A percentile compares a stretch with the other conserved stretches of the same genome.
Conservation (phyloP, 2,113 vertebrate genomes). For the Halichoeres trimaculatus region DNA sequence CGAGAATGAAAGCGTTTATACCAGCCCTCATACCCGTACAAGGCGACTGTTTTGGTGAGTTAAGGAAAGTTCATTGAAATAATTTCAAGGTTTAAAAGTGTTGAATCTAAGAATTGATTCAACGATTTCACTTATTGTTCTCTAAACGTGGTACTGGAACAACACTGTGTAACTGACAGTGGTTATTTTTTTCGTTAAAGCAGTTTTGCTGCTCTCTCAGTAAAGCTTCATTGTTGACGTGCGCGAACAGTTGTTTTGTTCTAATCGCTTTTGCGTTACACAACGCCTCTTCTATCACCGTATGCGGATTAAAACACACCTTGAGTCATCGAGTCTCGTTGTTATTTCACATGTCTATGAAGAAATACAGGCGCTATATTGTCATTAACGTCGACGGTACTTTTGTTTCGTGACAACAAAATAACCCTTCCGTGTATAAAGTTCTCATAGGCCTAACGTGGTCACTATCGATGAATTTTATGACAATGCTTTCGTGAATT, state of each 20-base stretch:
- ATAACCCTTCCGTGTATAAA: conserved; percentile 1
- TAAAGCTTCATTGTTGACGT: conserved; percentile 73
- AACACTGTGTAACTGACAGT: conserved; percentile 51
- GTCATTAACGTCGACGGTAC: conserved; percentile 38
- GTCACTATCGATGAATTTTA: rapidly evolving
- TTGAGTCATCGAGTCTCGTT: neutral
- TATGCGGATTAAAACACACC: neutral
- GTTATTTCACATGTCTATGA: rapidly evolving
- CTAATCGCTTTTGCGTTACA: conserved; percentile 54
- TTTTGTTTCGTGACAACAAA: conserved; percentile 32
- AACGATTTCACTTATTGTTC: neutral
- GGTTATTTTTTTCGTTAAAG: conserved; percentile 1
- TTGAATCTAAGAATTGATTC: neutral
- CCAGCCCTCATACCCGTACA: conserved; percentile 60
- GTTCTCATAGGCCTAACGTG: neutral
- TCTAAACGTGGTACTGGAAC: neutral
- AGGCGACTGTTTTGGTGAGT: conserved; percentile 80
- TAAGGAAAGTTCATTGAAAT: conserved; percentile 74
- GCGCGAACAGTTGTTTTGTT: conserved; percentile 59
- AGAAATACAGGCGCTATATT: rapidly evolving
- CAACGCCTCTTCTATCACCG: conserved; percentile 12
- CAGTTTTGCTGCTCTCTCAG: conserved; percentile 37
- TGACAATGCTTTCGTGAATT: rapidly evolving
- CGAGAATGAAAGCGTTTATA: conserved; percentile 47
- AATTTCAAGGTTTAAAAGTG: conserved; percentile 41